phyloP scores from a whole-genome alignment of 2,797 vertebrate genomes.

The Microctenopoma lineatum region DNA sequence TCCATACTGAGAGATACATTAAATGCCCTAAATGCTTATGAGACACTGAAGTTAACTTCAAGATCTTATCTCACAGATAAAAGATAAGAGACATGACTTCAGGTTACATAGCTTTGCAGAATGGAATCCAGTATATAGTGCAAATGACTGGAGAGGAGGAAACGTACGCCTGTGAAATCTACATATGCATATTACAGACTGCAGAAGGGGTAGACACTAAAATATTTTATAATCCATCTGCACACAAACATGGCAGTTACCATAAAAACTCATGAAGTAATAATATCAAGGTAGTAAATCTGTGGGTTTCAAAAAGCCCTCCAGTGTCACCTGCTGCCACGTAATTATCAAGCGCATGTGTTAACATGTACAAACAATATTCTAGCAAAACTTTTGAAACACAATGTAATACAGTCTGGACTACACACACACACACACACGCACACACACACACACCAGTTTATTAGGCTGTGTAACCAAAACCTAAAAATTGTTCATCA shows the following conservation, averaged over 20 bases:
- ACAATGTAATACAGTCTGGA: no score
- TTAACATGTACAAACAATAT: background rate
- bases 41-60: conserved; percentile 43
- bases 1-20: conserved; percentile 32
- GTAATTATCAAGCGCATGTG: background rate
- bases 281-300: background rate
- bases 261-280: background rate
- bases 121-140: conserved; percentile 20
- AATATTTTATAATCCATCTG: conserved; percentile 20
- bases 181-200: conserved; percentile 13
- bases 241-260: conserved; percentile 12
- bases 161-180: conserved; percentile 4
- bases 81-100: conserved; percentile 45
- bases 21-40: conserved; percentile 26
- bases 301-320: background rate
- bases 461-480: background rate
- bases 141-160: conserved; percentile 24
- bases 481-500: background rate
- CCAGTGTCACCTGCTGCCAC: background rate
- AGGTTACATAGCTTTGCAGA: conserved; percentile 40
- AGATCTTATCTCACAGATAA: conserved; percentile 37
- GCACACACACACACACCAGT: no score
- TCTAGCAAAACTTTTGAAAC: background rate
- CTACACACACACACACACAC: no score
- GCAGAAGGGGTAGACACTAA: background rate